Conservation (phyloP, 2,113 vertebrate species). For the Bambusicola thoracicus region DNA sequence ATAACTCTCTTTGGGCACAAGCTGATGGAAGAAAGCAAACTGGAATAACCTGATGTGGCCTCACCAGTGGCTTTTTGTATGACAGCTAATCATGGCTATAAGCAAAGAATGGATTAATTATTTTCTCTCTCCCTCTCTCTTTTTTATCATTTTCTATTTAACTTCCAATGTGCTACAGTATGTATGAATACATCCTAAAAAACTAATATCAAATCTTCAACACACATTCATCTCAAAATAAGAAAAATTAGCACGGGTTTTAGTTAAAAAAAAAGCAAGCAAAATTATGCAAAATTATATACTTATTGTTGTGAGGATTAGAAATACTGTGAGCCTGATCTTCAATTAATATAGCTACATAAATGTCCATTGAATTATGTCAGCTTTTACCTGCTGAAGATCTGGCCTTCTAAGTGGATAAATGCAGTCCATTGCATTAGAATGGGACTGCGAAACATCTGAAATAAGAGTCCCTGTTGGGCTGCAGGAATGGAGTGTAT, state of each 20-base stretch:
- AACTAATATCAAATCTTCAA: not conserved
- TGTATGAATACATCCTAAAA: not conserved
- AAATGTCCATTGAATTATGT: not conserved
- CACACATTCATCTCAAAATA: not conserved
- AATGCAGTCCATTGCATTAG: not conserved
- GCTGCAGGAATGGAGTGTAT: not conserved
- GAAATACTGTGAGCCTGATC: not conserved
- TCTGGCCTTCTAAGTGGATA: not conserved
- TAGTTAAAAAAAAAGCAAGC: not conserved
- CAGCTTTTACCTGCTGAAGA: not conserved
- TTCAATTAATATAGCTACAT: not conserved
- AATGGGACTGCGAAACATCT: not conserved
- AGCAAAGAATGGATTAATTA: conserved; percentile 49
- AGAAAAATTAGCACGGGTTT: not conserved
- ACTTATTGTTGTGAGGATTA: not conserved
- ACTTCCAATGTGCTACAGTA: not conserved
- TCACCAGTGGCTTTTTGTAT: conserved; percentile 24
- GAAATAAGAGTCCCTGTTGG: not conserved
- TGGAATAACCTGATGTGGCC: conserved; percentile 46
- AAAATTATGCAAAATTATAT: not conserved
- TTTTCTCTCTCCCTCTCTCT: not conserved
- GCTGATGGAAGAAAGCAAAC: conserved; percentile 29
- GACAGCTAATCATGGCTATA: conserved; percentile 46
- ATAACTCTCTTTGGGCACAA: conserved; percentile 65
- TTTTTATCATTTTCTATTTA: not conserved